A percentile compares a stretch with the other conserved stretches of the same genome.
Conservation (phyloP, 2,113 vertebrate genomes). For the Rhombomys opimus region DNA sequence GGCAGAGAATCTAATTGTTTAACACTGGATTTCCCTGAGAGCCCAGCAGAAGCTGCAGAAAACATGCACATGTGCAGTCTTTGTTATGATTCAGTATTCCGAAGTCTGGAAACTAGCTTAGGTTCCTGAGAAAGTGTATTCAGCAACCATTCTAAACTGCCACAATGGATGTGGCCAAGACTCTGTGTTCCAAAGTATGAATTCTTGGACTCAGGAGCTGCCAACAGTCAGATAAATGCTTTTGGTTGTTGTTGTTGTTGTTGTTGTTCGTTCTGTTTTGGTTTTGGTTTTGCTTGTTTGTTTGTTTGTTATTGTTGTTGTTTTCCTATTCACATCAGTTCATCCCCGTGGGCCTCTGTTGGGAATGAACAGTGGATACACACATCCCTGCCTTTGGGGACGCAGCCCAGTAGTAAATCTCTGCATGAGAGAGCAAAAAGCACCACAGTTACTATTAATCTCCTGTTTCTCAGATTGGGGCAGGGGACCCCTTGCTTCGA, state of each 20-base stretch:
- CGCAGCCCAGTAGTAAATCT: background rate
- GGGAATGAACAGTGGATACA: background rate
- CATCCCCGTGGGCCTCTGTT: background rate
- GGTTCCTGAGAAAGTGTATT: background rate
- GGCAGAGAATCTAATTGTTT: background rate
- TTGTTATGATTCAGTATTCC: background rate
- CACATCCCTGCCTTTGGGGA: background rate
- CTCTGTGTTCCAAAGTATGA: background rate
- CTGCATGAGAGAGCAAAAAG: background rate
- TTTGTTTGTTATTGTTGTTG: background rate
- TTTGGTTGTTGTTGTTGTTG: background rate
- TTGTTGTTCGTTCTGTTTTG: too few species aligned
- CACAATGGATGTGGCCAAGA: background rate
- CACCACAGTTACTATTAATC: background rate
- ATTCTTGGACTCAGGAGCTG: background rate
- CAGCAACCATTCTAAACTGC: background rate
- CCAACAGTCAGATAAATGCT: constrained; percentile 6
- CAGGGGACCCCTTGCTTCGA: background rate
- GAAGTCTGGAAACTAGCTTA: background rate
- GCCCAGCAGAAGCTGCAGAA: background rate
- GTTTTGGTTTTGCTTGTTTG: too few species aligned
- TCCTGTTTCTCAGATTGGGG: background rate
- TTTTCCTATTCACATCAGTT: background rate
- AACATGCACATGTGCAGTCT: background rate
- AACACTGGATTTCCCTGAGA: background rate